Conservation (phyloP, 2,113 vertebrate genomes). For the Leiothrix lutea region DNA sequence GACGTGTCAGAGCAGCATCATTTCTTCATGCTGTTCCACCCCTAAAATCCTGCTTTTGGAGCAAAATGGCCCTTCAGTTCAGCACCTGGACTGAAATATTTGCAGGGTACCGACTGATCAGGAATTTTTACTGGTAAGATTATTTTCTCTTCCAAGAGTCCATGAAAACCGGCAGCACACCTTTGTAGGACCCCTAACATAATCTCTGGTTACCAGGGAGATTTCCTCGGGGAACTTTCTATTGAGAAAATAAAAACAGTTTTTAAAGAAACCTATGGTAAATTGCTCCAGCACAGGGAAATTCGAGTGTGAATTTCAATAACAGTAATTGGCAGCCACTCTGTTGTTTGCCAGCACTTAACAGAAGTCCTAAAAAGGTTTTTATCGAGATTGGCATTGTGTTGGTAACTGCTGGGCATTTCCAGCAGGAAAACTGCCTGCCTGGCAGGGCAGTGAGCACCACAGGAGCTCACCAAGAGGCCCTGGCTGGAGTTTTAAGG, state of each 20-base stretch:
- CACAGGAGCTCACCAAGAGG: rapidly evolving
- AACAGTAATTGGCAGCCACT: background rate
- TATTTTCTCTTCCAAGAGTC: background rate
- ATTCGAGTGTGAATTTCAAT: background rate
- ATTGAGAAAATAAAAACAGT: background rate
- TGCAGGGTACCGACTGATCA: background rate
- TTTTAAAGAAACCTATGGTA: background rate
- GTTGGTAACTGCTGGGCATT: background rate
- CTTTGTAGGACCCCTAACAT: background rate
- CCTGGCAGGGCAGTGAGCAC: background rate
- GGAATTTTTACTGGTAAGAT: background rate
- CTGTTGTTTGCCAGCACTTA: background rate
- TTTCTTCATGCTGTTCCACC: background rate
- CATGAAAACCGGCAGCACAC: background rate
- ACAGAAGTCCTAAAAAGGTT: background rate
- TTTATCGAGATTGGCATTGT: background rate
- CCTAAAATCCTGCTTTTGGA: background rate
- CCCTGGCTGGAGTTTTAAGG: background rate
- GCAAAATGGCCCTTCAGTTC: rapidly evolving
- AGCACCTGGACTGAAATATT: background rate
- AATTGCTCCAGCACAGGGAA: background rate
- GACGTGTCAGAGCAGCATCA: background rate
- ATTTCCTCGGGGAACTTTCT: background rate
- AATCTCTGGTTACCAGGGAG: background rate
- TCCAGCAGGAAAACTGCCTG: background rate